phyloP scores from a whole-genome alignment of 1,140 invertebrate species.

The Babylonia areolata region DNA sequence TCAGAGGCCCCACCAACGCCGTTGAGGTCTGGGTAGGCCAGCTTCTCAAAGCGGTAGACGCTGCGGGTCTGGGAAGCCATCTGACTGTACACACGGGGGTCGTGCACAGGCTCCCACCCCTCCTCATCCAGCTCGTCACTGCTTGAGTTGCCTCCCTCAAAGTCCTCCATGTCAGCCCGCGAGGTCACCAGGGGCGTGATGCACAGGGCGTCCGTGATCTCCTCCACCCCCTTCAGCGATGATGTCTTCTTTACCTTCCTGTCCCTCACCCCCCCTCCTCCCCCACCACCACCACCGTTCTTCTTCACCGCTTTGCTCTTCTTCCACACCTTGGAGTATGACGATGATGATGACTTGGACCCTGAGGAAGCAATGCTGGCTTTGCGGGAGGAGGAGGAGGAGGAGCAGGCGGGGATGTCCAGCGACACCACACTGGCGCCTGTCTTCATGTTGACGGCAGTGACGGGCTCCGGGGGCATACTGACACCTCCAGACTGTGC shows the following conservation, averaged over 20 bases:
- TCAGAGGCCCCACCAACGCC: conserved; percentile 58
- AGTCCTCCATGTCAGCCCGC: conserved; percentile 46
- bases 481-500: background rate
- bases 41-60: conserved; percentile 71
- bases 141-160: conserved; percentile 46
- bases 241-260: conserved; percentile 44
- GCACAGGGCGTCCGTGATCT: conserved; percentile 52
- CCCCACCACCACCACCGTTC: conserved; percentile 26
- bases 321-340: conserved; percentile 40
- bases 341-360: conserved; percentile 40
- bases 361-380: background rate
- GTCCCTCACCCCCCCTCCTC: conserved; percentile 51
- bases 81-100: conserved; percentile 59
- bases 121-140: conserved; percentile 54
- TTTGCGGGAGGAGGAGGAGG: conserved; percentile 3
- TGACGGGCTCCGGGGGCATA: conserved; percentile 38
- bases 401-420: conserved; percentile 50
- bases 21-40: conserved; percentile 73
- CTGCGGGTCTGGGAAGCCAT: conserved; percentile 65
- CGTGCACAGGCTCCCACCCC: conserved; percentile 53
- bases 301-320: conserved; percentile 57
- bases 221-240: conserved; percentile 25
- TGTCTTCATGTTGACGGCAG: conserved; percentile 71
- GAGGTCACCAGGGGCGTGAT: conserved; percentile 53
- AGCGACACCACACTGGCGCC: conserved; percentile 69